phyloP scores from a whole-genome alignment of 2,797 vertebrate genomes.

The Nasua narica region DNA sequence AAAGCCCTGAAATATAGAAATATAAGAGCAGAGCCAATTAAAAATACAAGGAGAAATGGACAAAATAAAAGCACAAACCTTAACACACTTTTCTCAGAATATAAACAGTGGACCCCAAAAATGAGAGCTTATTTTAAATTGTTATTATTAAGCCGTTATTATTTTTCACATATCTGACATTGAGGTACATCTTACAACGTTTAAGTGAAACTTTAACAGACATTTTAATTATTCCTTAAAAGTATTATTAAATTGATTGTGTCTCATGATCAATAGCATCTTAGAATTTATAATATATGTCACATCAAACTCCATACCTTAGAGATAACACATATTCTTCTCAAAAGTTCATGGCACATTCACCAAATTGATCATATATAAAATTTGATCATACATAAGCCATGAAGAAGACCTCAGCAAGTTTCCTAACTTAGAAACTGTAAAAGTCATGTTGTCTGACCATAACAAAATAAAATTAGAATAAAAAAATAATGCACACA shows the following conservation, averaged over 20 bases:
- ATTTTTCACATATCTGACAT: background rate
- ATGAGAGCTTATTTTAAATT: background rate
- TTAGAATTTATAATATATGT: background rate
- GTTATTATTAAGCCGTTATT: background rate
- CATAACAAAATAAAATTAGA: slow-evolving; percentile 18
- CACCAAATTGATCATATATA: background rate
- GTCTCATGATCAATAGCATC: background rate
- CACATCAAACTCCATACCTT: background rate
- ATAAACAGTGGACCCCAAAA: background rate
- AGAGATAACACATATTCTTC: background rate
- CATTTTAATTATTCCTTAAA: background rate
- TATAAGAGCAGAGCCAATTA: background rate
- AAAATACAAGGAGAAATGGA: slow-evolving; percentile 13
- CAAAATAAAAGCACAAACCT: slow-evolving; percentile 11
- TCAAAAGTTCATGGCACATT: background rate
- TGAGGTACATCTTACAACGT: background rate
- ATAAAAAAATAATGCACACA: background rate
- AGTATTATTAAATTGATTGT: background rate
- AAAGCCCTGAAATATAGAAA: background rate
- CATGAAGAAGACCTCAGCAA: background rate
- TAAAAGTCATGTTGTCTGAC: background rate
- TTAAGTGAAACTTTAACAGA: background rate
- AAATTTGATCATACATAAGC: background rate
- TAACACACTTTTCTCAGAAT: background rate
- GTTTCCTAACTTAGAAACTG: background rate